A percentile compares a stretch with the other conserved stretches of the same genome.
Conservation (phyloP, 1,140 invertebrate genomes). For the Drosophila arawakana region DNA sequence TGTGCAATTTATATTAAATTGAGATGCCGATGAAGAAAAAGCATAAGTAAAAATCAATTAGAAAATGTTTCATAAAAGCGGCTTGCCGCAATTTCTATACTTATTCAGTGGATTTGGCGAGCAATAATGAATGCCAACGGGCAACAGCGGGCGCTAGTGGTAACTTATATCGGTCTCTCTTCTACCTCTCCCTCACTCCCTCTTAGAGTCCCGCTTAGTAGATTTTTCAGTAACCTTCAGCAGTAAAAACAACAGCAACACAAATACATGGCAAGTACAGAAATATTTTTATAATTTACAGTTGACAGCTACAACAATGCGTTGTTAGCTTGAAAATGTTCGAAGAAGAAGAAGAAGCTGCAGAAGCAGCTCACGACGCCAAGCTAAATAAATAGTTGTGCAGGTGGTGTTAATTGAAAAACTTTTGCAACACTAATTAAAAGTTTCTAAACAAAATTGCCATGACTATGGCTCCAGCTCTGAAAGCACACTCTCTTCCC, state of each 20-base stretch:
- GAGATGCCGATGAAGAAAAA: conserved; percentile 26
- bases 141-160: conserved; percentile 29
- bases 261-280: conserved; percentile 45
- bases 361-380: conserved; percentile 38
- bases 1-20: conserved; percentile 80
- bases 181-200: not conserved
- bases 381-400: conserved; percentile 83
- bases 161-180: conserved; percentile 51
- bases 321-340: conserved; percentile 39
- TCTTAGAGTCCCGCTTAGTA: not conserved
- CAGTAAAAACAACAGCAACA: conserved; percentile 23
- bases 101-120: conserved; percentile 14
- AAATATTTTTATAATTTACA: conserved; percentile 83
- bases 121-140: conserved; percentile 32
- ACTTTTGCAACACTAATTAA: conserved; percentile 84
- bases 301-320: conserved; percentile 68
- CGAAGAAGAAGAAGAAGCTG: not conserved
- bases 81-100: conserved; percentile 58
- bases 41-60: conserved; percentile 72
- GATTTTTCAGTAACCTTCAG: conserved; percentile 33
- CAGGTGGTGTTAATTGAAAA: conserved; percentile 84
- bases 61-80: conserved; percentile 68
- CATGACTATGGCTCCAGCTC: conserved; percentile 54
- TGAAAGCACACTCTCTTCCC: not conserved
- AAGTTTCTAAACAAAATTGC: conserved; percentile 83